Conservation (phyloP, 2,797 vertebrate genomes). For the Leptatherina wallacei region DNA sequence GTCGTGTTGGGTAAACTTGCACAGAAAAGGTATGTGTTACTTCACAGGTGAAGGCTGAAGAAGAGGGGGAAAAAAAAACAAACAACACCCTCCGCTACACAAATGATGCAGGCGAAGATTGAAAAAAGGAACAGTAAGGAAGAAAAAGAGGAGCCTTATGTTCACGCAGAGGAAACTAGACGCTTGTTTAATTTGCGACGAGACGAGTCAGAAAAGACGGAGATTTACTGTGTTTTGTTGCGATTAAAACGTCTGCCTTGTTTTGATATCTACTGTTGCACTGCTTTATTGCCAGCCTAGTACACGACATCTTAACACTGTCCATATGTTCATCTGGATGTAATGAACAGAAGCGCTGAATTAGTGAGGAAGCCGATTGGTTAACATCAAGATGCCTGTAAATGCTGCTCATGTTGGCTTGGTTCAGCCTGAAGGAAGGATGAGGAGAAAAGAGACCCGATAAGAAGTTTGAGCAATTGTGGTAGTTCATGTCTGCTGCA, state of each 20-base stretch:
- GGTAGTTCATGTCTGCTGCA: conserved; percentile 9
- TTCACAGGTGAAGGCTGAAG: conserved; percentile 37
- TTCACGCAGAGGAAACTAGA: conserved; percentile 11
- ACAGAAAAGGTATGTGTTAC: conserved; percentile 48
- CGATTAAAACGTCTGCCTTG: conserved; percentile 8
- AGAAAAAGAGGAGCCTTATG: conserved; percentile 4
- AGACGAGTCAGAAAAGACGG: not conserved
- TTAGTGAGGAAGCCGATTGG: not conserved
- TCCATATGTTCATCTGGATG: conserved; percentile 26
- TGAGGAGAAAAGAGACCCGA: not conserved
- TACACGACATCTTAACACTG: conserved; percentile 9
- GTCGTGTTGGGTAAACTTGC: conserved; percentile 57
- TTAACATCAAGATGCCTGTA: not conserved
- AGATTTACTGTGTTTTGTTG: conserved; percentile 10
- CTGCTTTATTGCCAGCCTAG: conserved; percentile 16
- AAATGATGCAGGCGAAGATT: conserved; percentile 24
- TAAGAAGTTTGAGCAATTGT: conserved; percentile 6
- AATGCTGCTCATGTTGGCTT: not conserved
- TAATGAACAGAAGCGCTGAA: not conserved
- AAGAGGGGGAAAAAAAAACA: conserved; percentile 6
- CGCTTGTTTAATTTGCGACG: conserved; percentile 2
- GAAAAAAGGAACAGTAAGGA: conserved; percentile 5
- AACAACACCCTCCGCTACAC: conserved; percentile 25
- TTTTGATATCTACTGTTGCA: conserved; percentile 5
- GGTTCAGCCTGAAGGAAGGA: not conserved